Conservation (phyloP, 2,888 invertebrate genomes). For the Venusia cambrica region DNA sequence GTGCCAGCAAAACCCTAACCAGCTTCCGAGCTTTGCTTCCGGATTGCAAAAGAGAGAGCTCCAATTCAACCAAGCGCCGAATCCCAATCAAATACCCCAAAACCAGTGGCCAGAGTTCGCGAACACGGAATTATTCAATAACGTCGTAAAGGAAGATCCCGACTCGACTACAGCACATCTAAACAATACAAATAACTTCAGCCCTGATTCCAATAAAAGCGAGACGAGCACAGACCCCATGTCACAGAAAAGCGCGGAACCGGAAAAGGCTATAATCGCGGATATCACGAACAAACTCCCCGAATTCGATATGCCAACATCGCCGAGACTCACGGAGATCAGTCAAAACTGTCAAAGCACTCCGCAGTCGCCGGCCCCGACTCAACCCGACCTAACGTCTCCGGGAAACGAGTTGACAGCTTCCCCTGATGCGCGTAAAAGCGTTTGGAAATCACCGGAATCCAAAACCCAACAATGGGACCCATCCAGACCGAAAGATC, state of each 20-base stretch:
- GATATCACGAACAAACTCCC: conserved; percentile 61
- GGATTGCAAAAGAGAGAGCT: conserved; percentile 68
- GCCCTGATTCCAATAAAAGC: conserved; percentile 75
- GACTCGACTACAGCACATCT: conserved; percentile 86
- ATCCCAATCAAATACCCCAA: conserved; percentile 46
- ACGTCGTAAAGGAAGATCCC: conserved; percentile 86
- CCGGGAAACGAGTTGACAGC: conserved; percentile 55
- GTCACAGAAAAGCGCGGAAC: conserved; percentile 51
- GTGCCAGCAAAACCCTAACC: conserved; percentile 61
- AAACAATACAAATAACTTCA: conserved; percentile 71
- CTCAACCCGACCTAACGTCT: conserved; percentile 65
- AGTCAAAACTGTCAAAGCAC: conserved; percentile 67
- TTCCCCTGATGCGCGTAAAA: conserved; percentile 56
- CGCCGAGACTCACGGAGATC: conserved; percentile 68
- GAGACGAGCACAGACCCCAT: conserved; percentile 66
- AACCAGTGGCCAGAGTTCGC: conserved; percentile 74
- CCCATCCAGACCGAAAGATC: conserved; percentile 62
- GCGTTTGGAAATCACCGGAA: conserved; percentile 74
- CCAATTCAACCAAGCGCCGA: conserved; percentile 38
- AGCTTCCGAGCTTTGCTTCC: conserved; percentile 66
- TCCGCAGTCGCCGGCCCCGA: conserved; percentile 61
- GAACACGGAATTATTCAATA: conserved; percentile 66
- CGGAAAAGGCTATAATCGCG: conserved; percentile 54
- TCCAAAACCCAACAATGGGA: conserved; percentile 63
- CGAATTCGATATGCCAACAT: conserved; percentile 71